phyloP scores from a whole-genome alignment of 35 echinoderm and acorn worm species.

The Apostichopus parvimensis region DNA sequence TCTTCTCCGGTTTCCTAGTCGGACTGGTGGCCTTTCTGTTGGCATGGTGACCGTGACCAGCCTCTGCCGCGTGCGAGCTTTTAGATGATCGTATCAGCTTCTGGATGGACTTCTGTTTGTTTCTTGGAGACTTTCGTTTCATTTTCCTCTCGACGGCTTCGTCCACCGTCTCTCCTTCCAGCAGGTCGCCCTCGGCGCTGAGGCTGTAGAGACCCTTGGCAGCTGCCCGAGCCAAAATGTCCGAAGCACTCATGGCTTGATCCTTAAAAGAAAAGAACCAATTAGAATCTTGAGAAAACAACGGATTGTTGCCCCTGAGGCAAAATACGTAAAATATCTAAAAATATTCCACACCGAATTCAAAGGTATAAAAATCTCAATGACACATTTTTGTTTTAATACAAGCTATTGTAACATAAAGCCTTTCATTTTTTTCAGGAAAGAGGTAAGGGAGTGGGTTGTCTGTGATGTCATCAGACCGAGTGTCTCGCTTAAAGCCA shows the following conservation, averaged over 20 bases:
- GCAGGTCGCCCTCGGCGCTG: neutral
- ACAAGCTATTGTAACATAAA: too few relatives aligned
- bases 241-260: conserved; percentile 92
- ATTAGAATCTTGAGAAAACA: too few relatives aligned
- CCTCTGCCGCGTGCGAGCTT: conserved; percentile 49
- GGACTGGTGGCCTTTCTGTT: conserved; percentile 21
- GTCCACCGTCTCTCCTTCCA: neutral
- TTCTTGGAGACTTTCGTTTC: conserved; percentile 49
- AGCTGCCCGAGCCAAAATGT: conserved; percentile 90
- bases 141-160: conserved; percentile 46
- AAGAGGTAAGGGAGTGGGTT: too few relatives aligned
- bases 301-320: too few relatives aligned
- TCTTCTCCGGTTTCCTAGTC: conserved; percentile 30
- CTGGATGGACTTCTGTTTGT: conserved; percentile 49
- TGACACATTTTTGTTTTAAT: too few relatives aligned
- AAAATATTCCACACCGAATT: too few relatives aligned
- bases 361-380: too few relatives aligned
- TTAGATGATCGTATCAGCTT: conserved; percentile 64
- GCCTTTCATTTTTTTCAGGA: too few relatives aligned
- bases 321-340: too few relatives aligned
- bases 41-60: conserved; percentile 31
- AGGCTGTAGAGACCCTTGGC: conserved; percentile 92
- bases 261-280: conserved; percentile 53
- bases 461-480: too few relatives aligned
- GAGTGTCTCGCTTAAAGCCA: too few relatives aligned